Percentiles rank a stretch among this genome's conserved stretches.
phyloP scores from a whole-genome alignment of 2,113 vertebrate species.

The Bucco capensis region DNA sequence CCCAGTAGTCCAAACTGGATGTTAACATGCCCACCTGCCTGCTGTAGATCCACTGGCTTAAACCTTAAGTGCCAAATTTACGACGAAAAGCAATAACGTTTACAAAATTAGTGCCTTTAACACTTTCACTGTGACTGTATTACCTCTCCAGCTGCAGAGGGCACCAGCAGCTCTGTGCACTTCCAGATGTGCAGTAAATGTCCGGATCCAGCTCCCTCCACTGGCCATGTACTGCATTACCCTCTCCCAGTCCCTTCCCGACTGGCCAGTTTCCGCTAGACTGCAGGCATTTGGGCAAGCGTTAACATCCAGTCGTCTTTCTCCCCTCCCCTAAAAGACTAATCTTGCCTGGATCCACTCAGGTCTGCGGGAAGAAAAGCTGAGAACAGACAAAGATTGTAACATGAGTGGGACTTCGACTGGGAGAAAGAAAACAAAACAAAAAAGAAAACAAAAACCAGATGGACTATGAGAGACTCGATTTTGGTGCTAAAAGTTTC shows the following conservation, averaged over 20 bases:
- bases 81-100: constrained; percentile 81
- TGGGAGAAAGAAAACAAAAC: constrained; percentile 67
- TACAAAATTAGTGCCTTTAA: constrained; percentile 85
- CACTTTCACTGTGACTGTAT: constrained; percentile 83
- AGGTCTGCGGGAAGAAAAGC: constrained; percentile 75
- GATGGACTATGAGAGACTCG: constrained; percentile 80
- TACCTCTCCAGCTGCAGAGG: constrained; percentile 83
- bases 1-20: constrained; percentile 47
- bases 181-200: constrained; percentile 68
- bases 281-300: constrained; percentile 81
- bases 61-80: constrained; percentile 83
- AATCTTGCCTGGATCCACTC: constrained; percentile 73
- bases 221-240: constrained; percentile 65
- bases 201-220: constrained; percentile 77
- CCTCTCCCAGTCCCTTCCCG: constrained; percentile 56
- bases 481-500: constrained; percentile 83
- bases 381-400: constrained; percentile 73
- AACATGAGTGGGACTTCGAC: constrained; percentile 70
- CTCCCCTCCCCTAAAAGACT: constrained; percentile 53
- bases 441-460: background rate
- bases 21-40: constrained; percentile 66
- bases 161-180: constrained; percentile 78
- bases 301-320: constrained; percentile 65
- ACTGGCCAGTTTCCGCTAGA: constrained; percentile 66
- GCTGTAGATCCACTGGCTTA: constrained; percentile 67